Evolutionary conservation across 1,140 invertebrate genomes (phyloP).

Genomic region (Drosophila kepulauana): DNA sequence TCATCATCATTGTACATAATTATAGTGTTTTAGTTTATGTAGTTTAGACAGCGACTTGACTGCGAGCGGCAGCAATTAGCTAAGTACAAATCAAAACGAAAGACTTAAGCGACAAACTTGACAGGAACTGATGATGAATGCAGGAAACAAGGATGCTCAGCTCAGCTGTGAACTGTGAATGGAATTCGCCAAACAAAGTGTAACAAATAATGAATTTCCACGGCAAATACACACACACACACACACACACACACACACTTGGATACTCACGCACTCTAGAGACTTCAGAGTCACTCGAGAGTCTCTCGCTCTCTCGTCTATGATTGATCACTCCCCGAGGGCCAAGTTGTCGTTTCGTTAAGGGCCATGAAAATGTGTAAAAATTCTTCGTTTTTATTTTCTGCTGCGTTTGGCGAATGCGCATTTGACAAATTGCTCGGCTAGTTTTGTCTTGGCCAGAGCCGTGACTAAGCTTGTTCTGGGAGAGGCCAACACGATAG

Average conservation of each 20-base stretch:
- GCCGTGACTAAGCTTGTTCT: slow-evolving; percentile 75
- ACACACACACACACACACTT: not conserved
- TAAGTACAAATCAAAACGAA: slow-evolving; percentile 80
- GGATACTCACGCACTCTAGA: slow-evolving; percentile 29
- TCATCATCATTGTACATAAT: slow-evolving; percentile 67
- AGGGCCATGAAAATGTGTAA: slow-evolving; percentile 61
- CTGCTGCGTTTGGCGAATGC: slow-evolving; percentile 45
- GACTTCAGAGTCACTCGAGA: too few species aligned
- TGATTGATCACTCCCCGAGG: slow-evolving; percentile 82
- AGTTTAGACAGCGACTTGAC: slow-evolving; percentile 65
- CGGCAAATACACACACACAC: not conserved
- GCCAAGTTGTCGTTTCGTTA: slow-evolving; percentile 53
- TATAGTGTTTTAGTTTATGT: slow-evolving; percentile 78
- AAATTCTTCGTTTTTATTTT: slow-evolving; percentile 49
- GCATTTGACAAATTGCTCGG: slow-evolving; percentile 74
- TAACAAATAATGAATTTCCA: slow-evolving; percentile 70
- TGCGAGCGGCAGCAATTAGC: slow-evolving; percentile 77
- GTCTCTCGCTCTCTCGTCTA: slow-evolving; percentile 18
- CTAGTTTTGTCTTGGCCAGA: slow-evolving; percentile 31
- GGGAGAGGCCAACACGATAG: slow-evolving; percentile 37
- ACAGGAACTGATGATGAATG: slow-evolving; percentile 63
- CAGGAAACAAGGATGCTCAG: slow-evolving; percentile 31
- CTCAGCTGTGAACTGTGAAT: not conserved
- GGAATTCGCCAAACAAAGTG: slow-evolving; percentile 51
- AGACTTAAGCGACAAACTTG: slow-evolving; percentile 80